These are phyloP conservation scores for Drosophila prostipennis DNA, from an alignment of 2,888 invertebrate species.

Conservation along the genomic window DNA sequence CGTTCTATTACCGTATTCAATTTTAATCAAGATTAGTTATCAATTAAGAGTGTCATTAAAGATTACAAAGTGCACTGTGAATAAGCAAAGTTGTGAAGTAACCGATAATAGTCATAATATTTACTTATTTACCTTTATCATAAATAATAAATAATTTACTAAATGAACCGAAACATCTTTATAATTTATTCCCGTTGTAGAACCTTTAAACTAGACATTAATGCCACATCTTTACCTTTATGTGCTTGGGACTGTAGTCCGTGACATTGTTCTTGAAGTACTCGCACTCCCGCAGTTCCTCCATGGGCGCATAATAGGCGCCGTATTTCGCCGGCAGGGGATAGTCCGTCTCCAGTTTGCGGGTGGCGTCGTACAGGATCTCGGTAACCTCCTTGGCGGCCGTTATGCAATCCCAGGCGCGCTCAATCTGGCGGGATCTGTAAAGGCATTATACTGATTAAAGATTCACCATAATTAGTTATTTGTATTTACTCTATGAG, in stretches of 20 bases:
- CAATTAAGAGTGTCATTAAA: background rate
- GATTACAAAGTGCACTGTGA: background rate
- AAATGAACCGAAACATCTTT: background rate
- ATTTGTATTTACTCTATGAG: slow-evolving; percentile 75
- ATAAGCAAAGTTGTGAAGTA: background rate
- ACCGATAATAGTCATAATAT: background rate
- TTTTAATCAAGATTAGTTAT: background rate
- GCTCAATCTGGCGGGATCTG: slow-evolving; percentile 82
- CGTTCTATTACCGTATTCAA: background rate
- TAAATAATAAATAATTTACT: no score
- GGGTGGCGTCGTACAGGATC: slow-evolving; percentile 82
- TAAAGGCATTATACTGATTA: background rate
- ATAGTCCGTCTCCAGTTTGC: slow-evolving; percentile 80
- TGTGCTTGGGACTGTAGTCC: slow-evolving; percentile 82
- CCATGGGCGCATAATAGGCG: slow-evolving; percentile 82
- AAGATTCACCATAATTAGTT: background rate
- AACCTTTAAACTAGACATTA: background rate
- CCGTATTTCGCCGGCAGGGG: slow-evolving; percentile 73
- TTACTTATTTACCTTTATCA: no score
- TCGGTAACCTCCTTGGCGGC: slow-evolving; percentile 82
- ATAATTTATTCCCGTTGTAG: background rate
- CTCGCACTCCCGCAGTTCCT: slow-evolving; percentile 83
- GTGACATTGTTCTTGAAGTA: slow-evolving; percentile 83
- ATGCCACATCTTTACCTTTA: slow-evolving; percentile 64
- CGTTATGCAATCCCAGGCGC: slow-evolving; percentile 83